Conservation (phyloP, 2,113 vertebrate species). For the Aldabrachelys gigantea region DNA sequence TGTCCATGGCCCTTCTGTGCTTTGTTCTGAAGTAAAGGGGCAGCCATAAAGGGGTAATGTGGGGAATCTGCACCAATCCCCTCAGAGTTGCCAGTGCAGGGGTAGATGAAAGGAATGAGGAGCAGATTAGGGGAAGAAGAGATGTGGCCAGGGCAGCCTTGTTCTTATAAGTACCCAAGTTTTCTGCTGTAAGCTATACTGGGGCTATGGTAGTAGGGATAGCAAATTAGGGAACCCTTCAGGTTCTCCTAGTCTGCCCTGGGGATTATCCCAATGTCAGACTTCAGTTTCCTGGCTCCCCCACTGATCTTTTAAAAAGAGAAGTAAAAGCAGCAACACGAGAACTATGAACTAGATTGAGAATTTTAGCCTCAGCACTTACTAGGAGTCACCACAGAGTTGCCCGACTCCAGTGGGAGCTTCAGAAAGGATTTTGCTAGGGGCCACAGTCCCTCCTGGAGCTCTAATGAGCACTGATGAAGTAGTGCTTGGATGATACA, state of each 20-base stretch:
- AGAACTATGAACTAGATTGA: neutral
- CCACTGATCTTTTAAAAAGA: neutral
- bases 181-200: neutral
- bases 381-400: neutral
- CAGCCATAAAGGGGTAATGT: accelerated
- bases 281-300: neutral
- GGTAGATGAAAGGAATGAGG: neutral
- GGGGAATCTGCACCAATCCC: neutral
- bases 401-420: neutral
- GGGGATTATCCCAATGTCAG: neutral
- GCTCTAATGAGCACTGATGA: neutral
- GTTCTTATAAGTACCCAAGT: neutral
- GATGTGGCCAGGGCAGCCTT: accelerated
- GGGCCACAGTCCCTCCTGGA: neutral
- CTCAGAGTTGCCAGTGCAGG: neutral
- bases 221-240: accelerated
- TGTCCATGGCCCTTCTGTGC: neutral
- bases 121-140: neutral
- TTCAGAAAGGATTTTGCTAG: neutral
- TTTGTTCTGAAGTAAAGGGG: neutral
- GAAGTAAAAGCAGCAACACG: neutral
- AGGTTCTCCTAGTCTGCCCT: neutral
- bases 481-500: neutral
- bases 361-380: neutral
- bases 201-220: neutral